Evolutionary conservation across 2,888 invertebrate genomes (phyloP), one percentile per base, ranked within the genome.

Genomic region (Nesidiocoris tenuis): DNA sequence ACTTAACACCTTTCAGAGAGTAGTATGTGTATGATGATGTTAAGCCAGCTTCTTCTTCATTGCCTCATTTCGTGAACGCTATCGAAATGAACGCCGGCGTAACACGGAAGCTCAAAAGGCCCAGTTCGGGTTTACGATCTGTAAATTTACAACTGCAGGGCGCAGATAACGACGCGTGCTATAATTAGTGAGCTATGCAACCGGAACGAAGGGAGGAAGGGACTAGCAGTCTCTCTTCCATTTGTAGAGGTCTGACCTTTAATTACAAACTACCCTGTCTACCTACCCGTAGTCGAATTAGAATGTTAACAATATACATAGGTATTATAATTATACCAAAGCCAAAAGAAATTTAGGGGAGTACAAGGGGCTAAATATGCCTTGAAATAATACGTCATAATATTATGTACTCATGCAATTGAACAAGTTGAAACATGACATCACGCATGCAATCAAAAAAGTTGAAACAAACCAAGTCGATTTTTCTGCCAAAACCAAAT

Each of bases 61-160:
- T 12, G 39, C 39, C 39, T 39, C 39, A 12, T 39, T 39, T 12
- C 39, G 39, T 39, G 39, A 39, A 39, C 39, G 12, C 39, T 39
- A 39, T 39, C 39, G 39, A 39, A 12, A 3, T 39, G 39, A 39
- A 39, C 39, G 39, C 3, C 12, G 39, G 39, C 39, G 39, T 39
- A 7, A 12, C 39, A 39, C 39, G 39, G 12, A 39, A 39, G 39
- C 39, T 12, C 39, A 12, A 39, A 39, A 39, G 39, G 39, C 39
- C 39, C 5, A 39, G 39, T 55, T 55, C 18, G 22, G 18, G 67
- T 67, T 67, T 67, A 67, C 22, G 21, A 22, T 22, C 55, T 55
- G 19, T 17, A 67, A 67, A 67, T 67, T 67, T 67, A 67, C 54
- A 67, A 67, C 67, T 18, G 67, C 56, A 56, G 67, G 39, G 55